A percentile compares a stretch with the other conserved stretches of the same genome.
Conservation (phyloP, 1,140 invertebrate species). For the Papilio aristodemus region DNA sequence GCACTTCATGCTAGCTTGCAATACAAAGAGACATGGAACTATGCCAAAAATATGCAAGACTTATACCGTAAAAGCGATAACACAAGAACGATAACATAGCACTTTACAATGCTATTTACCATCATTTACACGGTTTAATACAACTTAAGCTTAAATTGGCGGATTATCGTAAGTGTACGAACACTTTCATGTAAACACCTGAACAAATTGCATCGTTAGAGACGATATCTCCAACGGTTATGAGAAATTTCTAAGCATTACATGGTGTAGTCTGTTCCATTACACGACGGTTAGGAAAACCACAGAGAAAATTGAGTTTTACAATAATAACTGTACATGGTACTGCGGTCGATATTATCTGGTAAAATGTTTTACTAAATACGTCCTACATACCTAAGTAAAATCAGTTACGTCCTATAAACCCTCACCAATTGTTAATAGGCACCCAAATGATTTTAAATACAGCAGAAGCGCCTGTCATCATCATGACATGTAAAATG, state of each 20-base stretch:
- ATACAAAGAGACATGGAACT: not conserved
- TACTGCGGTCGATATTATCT: not conserved
- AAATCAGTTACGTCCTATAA: not conserved
- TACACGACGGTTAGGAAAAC: constrained; percentile 9
- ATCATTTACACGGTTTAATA: constrained; percentile 4
- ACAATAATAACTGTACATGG: not conserved
- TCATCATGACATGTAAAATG: no score
- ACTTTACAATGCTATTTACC: not conserved
- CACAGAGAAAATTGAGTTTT: constrained; percentile 10
- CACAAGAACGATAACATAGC: not conserved
- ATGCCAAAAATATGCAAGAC: constrained; percentile 8
- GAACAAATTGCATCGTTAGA: constrained; percentile 17
- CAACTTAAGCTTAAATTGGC: constrained; percentile 2
- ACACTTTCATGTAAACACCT: constrained; percentile 10
- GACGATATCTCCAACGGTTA: not conserved
- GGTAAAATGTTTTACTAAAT: not conserved
- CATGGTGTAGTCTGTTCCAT: not conserved
- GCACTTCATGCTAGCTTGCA: not conserved
- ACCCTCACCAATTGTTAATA: not conserved
- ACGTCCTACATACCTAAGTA: not conserved
- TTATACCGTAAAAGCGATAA: not conserved
- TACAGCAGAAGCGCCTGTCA: not conserved
- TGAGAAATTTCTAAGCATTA: constrained; percentile 3
- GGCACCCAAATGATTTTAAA: not conserved
- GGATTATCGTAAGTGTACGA: not conserved